Conservation (phyloP, 2,797 vertebrate genomes). For the Pangasius mekongensis region DNA sequence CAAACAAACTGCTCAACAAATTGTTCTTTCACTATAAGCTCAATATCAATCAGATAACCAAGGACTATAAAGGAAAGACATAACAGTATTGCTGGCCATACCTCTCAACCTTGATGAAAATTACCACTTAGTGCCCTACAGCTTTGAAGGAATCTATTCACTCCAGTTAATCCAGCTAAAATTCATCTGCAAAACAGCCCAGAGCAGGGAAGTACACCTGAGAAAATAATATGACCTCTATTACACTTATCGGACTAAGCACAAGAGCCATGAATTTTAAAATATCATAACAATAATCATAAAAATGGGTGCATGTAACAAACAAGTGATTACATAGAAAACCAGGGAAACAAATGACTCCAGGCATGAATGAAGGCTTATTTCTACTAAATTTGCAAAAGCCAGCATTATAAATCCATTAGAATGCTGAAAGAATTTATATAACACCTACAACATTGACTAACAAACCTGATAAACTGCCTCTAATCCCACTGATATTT, state of each 20-base stretch:
- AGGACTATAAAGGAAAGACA: slow-evolving; percentile 3
- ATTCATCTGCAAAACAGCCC: neutral
- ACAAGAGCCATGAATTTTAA: neutral
- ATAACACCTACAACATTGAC: neutral
- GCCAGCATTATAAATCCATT: neutral
- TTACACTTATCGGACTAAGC: neutral
- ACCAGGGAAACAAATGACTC: neutral
- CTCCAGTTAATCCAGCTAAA: neutral
- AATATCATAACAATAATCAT: neutral
- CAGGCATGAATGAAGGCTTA: neutral
- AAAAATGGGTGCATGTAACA: neutral
- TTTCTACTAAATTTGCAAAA: neutral
- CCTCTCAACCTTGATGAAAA: slow-evolving; percentile 23
- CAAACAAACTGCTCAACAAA: slow-evolving; percentile 40
- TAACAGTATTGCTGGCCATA: neutral
- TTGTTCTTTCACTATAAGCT: slow-evolving; percentile 27
- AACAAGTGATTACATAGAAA: neutral
- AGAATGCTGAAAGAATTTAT: neutral
- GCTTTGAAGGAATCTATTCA: slow-evolving; percentile 18
- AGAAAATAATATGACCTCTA: slow-evolving; percentile 6
- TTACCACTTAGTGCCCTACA: neutral
- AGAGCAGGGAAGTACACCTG: neutral
- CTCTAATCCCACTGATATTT: neutral
- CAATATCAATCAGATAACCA: slow-evolving; percentile 21
- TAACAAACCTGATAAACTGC: neutral